Evolutionary conservation across 1,140 invertebrate species (phyloP).

Genomic region (Globodera rostochiensis): DNA sequence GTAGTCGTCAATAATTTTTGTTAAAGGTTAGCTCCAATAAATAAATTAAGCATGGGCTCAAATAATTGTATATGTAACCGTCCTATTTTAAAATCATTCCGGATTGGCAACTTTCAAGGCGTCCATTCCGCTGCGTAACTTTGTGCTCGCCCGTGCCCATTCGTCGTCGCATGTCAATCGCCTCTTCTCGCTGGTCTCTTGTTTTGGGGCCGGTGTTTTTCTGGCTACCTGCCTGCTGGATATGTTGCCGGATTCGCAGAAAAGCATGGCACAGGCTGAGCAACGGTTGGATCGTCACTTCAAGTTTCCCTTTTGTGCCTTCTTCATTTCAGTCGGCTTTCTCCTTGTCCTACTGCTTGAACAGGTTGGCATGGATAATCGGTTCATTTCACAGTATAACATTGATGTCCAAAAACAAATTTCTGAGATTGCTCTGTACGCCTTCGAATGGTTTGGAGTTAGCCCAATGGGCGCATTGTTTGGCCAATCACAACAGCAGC

Average conservation of each 20-base stretch:
- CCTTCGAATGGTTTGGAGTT: constrained; percentile 41
- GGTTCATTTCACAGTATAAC: too few species aligned
- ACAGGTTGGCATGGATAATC: constrained; percentile 40
- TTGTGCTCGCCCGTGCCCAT: background rate
- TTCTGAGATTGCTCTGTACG: background rate
- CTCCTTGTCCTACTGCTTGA: constrained; percentile 60
- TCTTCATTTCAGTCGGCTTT: constrained; percentile 57
- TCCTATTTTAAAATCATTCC: too few species aligned
- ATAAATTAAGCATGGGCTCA: too few species aligned
- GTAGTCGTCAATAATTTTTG: too few species aligned
- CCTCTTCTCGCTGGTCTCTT: constrained; percentile 50
- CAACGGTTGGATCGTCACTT: constrained; percentile 22
- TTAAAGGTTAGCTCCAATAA: too few species aligned
- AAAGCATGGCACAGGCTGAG: constrained; percentile 52
- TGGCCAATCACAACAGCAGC: constrained; percentile 6
- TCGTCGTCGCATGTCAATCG: constrained; percentile 15
- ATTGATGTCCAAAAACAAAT: background rate
- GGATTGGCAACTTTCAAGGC: constrained; percentile 13
- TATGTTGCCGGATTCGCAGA: constrained; percentile 58
- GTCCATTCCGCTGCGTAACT: constrained; percentile 41
- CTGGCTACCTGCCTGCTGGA: constrained; percentile 60
- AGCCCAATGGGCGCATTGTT: constrained; percentile 46
- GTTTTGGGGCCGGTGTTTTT: constrained; percentile 59
- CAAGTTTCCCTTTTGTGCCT: constrained; percentile 58
- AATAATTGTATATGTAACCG: too few species aligned